These are phyloP conservation scores for Myodes glareolus DNA, from an alignment of 2,113 vertebrate genomes.

Conservation along the genomic window DNA sequence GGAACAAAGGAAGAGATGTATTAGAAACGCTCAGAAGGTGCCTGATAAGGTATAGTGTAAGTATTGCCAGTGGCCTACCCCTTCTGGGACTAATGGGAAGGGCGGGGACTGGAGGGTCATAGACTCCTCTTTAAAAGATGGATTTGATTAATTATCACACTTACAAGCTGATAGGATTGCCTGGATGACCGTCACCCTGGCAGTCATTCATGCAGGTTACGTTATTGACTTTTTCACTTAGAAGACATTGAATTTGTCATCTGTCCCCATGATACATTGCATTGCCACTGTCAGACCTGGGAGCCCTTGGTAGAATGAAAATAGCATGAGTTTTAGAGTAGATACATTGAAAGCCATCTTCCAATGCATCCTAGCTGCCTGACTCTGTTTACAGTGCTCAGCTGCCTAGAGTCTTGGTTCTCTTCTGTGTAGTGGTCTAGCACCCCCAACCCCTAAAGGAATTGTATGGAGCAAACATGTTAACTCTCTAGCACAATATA, in stretches of 20 bases:
- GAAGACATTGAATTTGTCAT: background rate
- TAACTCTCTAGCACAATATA: background rate
- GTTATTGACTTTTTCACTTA: background rate
- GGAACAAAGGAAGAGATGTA: background rate
- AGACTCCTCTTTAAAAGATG: background rate
- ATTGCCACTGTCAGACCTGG: background rate
- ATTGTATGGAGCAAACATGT: background rate
- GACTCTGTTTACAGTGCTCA: background rate
- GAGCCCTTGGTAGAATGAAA: background rate
- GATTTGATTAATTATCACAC: background rate
- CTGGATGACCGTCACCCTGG: background rate
- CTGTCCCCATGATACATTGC: background rate
- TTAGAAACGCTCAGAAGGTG: background rate
- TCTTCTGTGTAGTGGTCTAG: background rate
- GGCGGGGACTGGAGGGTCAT: background rate
- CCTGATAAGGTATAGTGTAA: background rate
- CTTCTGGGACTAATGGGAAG: background rate
- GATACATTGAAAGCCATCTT: background rate
- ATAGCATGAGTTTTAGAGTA: background rate
- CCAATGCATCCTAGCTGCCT: background rate
- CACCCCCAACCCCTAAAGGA: background rate
- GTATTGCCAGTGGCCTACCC: background rate
- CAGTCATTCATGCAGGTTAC: background rate
- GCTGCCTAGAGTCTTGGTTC: background rate
- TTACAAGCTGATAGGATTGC: background rate